phyloP scores from a whole-genome alignment of 2,113 vertebrate genomes.

The Neolamprologus falcicula region DNA sequence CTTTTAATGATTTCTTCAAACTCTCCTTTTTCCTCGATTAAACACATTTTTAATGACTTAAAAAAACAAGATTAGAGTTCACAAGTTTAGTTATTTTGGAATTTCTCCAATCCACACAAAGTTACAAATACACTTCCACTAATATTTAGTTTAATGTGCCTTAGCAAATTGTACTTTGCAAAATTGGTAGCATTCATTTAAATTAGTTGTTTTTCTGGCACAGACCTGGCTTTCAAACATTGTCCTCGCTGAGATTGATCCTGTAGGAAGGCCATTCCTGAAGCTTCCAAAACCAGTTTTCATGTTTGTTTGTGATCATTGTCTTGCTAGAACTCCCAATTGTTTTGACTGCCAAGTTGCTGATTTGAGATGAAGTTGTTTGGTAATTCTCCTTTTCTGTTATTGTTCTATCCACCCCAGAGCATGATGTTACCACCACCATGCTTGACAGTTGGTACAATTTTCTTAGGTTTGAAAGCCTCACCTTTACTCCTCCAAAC shows the following conservation, averaged over 20 bases:
- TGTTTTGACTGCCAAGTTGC: not conserved
- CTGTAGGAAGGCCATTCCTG: not conserved
- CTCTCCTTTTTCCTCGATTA: not conserved
- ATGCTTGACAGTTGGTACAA: not conserved
- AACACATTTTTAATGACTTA: not conserved
- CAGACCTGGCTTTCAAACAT: not conserved
- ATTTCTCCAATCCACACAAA: not conserved
- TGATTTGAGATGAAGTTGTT: not conserved
- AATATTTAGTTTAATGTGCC: accelerated
- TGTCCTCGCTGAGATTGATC: not conserved
- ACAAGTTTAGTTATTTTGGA: not conserved
- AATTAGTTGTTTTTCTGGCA: not conserved
- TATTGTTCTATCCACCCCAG: not conserved
- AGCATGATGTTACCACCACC: not conserved
- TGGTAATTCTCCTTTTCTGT: not conserved
- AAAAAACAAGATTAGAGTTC: not conserved
- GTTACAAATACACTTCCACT: not conserved
- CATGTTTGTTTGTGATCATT: not conserved
- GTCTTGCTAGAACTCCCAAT: not conserved
- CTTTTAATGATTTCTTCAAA: not conserved
- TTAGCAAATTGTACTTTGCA: not conserved
- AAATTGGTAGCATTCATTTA: not conserved
- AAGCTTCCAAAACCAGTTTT: not conserved
- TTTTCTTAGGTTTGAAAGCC: not conserved
- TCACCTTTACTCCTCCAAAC: not conserved